Base-by-base conservation (phyloP, 2,888 invertebrate species). In the Uloborus plumipes region DNA sequence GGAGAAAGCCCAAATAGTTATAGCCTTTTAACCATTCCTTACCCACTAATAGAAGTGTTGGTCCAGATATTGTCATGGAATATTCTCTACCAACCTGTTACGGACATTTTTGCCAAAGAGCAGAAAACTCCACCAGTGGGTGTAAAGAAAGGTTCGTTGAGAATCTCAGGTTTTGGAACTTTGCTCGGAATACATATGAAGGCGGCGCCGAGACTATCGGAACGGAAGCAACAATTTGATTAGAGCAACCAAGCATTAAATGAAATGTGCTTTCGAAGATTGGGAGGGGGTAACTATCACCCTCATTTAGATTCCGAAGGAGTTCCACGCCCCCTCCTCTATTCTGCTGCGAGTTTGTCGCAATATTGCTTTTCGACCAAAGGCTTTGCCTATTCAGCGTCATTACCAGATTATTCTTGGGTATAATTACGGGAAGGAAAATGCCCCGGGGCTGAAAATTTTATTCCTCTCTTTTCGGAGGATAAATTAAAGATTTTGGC, bases 221-320 rank as follows among this genome's bases (percentile, higher is more conserved):
- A 66, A 74, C 74, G 74, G 55, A 76, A 76, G 75, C 75, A 76
- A 69, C 75, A 76, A 76, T 76, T 76, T 76, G 75, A 76, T 76
- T 76, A 76, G 75, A 61, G 67, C 75, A 69, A 59, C 75, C 67
- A 76, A 76, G 75, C 75, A 76, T 76, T 76, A 76, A 76, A 76
- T 76, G 75, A 76, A 76, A 76, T 74, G 74, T 74, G 74, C 74
- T 74, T 66, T 66, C 58, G 62, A 53, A 64, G 51, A 64, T 73
- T 50, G 61, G 47, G 15, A 11, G 64, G 31, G 62, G 62, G 55
- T 20, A 61, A 64, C 64, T 64, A 64, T 64, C 73, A 64, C 64
- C 73, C 64, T 73, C 73, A 73, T 73, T 73, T 73, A 64, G 73
- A 73, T 66, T 74, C 74, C 50, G 61, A 61, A 59, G 39, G 66